Conservation (phyloP, 2,888 invertebrate genomes). For the Lasioglossum malachurum region DNA sequence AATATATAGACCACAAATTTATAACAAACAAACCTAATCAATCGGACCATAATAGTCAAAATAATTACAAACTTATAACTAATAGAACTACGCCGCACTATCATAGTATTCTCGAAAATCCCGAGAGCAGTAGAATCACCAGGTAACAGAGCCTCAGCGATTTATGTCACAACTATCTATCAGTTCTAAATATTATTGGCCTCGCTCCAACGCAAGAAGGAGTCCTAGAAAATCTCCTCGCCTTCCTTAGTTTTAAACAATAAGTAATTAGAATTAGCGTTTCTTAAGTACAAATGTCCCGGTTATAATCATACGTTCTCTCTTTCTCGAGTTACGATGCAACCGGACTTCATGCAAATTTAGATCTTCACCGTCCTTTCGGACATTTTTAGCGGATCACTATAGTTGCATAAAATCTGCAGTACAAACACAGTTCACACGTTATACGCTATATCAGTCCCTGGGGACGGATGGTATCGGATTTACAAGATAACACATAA, state of each 20-base stretch:
- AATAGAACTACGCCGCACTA: background rate
- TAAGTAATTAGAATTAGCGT: background rate
- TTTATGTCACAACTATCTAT: slow-evolving; percentile 27
- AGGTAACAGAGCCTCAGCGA: slow-evolving; percentile 42
- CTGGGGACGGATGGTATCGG: background rate
- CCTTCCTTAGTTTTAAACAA: background rate
- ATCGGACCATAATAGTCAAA: background rate
- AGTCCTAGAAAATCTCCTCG: background rate
- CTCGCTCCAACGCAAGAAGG: slow-evolving; percentile 25
- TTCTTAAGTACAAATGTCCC: slow-evolving; percentile 21
- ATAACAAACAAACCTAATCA: background rate
- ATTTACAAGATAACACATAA: background rate
- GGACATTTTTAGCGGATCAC: background rate
- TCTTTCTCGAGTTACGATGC: background rate
- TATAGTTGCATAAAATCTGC: background rate
- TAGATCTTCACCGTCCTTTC: background rate
- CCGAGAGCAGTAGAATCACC: background rate
- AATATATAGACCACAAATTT: no score
- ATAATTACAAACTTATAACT: background rate
- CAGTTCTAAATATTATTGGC: slow-evolving; percentile 3
- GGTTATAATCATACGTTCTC: background rate
- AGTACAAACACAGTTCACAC: slow-evolving; percentile 10
- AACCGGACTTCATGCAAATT: background rate
- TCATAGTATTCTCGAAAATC: background rate
- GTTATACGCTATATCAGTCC: background rate